Evolutionary conservation across 2,888 invertebrate genomes (phyloP).

Genomic region (Bugula neritina): DNA sequence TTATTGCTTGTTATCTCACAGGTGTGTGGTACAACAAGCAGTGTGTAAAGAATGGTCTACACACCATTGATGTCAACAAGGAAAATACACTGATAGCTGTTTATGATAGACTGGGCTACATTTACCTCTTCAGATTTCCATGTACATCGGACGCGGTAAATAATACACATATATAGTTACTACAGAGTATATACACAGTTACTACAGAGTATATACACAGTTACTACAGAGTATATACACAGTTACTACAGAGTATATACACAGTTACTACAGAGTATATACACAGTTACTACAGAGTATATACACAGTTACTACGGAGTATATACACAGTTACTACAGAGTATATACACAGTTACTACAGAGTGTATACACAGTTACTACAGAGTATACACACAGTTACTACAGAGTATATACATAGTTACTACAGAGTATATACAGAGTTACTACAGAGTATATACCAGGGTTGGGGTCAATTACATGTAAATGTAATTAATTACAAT

Average conservation of each 20-base stretch:
- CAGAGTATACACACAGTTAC: too few species aligned
- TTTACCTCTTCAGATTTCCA: conserved; percentile 43
- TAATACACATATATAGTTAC: not conserved
- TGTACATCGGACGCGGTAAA: conserved; percentile 30
- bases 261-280: not conserved
- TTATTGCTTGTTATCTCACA: too few species aligned
- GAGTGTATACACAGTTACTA: not conserved
- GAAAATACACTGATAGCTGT: conserved; percentile 37
- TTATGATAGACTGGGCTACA: conserved; percentile 40
- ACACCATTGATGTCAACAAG: conserved; percentile 36
- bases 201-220: not conserved
- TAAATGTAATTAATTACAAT: too few species aligned
- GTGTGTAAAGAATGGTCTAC: conserved; percentile 36
- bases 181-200: not conserved
- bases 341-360: not conserved
- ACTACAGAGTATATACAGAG: too few species aligned
- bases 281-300: not conserved
- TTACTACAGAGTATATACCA: too few species aligned
- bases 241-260: not conserved
- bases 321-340: not conserved
- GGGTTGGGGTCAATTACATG: too few species aligned
- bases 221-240: not conserved
- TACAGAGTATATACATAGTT: too few species aligned
- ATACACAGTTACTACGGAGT: not conserved
- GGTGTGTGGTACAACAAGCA: conserved; percentile 41